These are phyloP conservation scores for Pongo abelii DNA, from an alignment of 2,113 vertebrate species.

Conservation along the genomic window DNA sequence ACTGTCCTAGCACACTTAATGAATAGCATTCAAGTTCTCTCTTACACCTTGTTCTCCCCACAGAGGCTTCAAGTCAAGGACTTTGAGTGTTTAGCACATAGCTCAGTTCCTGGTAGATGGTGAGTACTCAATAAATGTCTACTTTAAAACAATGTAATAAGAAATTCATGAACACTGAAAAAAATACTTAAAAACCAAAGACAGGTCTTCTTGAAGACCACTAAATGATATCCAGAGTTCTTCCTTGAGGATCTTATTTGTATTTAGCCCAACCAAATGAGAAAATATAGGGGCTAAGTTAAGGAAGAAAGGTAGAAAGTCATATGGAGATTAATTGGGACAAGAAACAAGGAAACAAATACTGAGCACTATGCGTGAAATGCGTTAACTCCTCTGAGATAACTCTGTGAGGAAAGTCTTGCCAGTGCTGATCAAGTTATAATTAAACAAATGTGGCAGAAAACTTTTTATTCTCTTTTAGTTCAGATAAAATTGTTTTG, in stretches of 20 bases:
- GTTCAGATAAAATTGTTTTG: slow-evolving; percentile 6
- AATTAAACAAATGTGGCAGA: not conserved
- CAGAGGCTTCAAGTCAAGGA: not conserved
- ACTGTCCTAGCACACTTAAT: not conserved
- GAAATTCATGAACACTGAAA: not conserved
- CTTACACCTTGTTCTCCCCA: not conserved
- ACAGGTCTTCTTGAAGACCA: not conserved
- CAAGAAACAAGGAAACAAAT: not conserved
- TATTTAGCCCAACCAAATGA: not conserved
- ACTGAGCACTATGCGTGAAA: not conserved
- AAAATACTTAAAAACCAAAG: not conserved
- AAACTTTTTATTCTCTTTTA: not conserved
- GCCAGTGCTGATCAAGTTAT: not conserved
- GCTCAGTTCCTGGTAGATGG: not conserved
- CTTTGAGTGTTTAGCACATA: not conserved
- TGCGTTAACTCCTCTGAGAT: not conserved
- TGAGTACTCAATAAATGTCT: not conserved
- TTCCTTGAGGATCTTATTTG: not conserved
- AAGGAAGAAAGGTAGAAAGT: not conserved
- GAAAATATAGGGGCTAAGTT: not conserved
- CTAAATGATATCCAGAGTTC: not conserved
- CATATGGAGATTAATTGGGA: not conserved
- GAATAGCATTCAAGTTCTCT: not conserved
- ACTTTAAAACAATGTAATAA: not conserved
- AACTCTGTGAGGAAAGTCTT: not conserved